Percentiles rank a stretch among this genome's conserved stretches.
phyloP scores from a whole-genome alignment of 2,113 vertebrate genomes.

The Anolis carolinensis region DNA sequence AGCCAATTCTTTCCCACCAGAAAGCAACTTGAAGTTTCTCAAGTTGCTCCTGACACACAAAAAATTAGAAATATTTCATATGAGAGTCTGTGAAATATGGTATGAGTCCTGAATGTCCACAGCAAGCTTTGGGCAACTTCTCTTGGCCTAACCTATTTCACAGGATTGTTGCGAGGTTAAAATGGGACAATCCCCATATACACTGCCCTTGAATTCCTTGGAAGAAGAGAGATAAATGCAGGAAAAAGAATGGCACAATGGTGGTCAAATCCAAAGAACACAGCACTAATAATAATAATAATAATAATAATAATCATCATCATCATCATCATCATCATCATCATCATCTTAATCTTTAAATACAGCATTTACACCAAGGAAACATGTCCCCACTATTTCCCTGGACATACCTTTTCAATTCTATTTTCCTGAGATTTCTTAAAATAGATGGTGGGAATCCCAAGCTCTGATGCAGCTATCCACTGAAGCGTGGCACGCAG shows the following conservation, averaged over 20 bases:
- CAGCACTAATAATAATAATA: no score
- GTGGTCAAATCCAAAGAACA: no score
- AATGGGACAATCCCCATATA: background rate
- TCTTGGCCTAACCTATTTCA: background rate
- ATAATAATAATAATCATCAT: background rate
- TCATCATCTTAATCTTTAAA: no score
- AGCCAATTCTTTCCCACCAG: no score
- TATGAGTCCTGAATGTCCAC: background rate
- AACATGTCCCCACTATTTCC: background rate
- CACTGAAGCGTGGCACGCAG: constrained; percentile 90
- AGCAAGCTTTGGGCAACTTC: background rate
- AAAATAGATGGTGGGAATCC: constrained; percentile 89
- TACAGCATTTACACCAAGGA: background rate
- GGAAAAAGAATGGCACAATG: no score
- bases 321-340: no score
- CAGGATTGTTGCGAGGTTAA: background rate
- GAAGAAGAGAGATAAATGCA: no score
- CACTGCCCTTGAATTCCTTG: background rate
- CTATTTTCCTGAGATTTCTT: constrained; percentile 89
- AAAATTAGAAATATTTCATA: background rate
- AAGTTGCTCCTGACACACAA: no score
- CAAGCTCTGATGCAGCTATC: constrained; percentile 95
- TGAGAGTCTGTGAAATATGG: background rate
- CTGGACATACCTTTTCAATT: constrained; percentile 79
- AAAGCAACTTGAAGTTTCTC: no score